Evolutionary conservation across 2,113 vertebrate species (phyloP).

Genomic region (Pterocles orientalis): DNA sequence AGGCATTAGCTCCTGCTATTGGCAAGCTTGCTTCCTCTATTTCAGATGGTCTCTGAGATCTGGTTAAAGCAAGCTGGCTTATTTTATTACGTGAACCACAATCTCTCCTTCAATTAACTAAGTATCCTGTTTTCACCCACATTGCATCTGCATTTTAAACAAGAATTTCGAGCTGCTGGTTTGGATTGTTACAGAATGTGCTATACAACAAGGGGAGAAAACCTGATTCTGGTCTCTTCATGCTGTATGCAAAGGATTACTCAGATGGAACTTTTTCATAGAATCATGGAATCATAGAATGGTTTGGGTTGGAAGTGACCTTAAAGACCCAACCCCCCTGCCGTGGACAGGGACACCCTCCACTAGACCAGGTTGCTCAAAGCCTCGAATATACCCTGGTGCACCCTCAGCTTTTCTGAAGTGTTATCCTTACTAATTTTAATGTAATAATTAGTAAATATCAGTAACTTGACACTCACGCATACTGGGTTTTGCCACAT

Average conservation of each 20-base stretch:
- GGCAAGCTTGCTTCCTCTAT: conserved; percentile 56
- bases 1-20: conserved; percentile 70
- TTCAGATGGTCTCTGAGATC: conserved; percentile 43
- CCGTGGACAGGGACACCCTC: no score
- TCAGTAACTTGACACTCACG: background rate
- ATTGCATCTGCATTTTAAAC: background rate
- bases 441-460: background rate
- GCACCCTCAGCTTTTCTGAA: background rate
- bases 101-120: background rate
- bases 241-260: conserved; percentile 31
- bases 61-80: conserved; percentile 42
- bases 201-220: conserved; percentile 39
- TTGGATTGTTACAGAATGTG: conserved; percentile 19
- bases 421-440: background rate
- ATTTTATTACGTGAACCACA: conserved; percentile 2
- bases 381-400: background rate
- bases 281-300: no score
- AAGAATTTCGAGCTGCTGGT: background rate
- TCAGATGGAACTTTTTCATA: conserved; percentile 62
- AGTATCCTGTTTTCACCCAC: background rate
- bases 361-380: no score
- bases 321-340: no score
- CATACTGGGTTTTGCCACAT: background rate
- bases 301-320: no score
- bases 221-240: conserved; percentile 4